Base-by-base conservation (phyloP, 2,888 invertebrate genomes). In the Parascotia fuliginaria region DNA sequence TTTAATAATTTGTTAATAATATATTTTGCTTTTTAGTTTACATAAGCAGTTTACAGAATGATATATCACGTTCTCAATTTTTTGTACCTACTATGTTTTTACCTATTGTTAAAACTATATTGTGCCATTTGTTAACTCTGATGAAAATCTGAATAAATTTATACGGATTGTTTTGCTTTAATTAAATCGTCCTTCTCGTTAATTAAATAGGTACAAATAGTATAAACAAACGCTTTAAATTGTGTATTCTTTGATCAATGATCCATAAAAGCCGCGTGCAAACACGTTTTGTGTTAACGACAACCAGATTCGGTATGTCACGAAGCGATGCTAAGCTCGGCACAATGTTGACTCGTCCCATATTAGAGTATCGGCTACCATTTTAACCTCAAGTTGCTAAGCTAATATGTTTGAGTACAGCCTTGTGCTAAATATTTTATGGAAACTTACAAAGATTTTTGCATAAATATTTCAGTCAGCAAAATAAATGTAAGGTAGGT, bases 201-300 rank as follows among this genome's bases (percentile, higher is more conserved):
- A 42, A 33, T 27, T 12, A 3, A 13, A 34, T 9, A n/a, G 15
- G 16, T 16, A 29, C 29, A 19, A 19, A 19, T 19, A 5, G 3
- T 19, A 3, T 3, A 3, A 19, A 12, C 12, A 29, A 12, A 12
- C 11, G 29, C 4, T 29, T 29, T 29, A 29, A 12, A 12, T 12
- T 3, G 3, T 5, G 11, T 0, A 32, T 32, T 29, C 29, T 29
- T 32, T 12, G 32, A 14, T 32, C 13, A 32, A 32, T 6, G 32
- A 32, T 11, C 32, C 14, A n/a, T 14, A 5, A 19, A 31, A 31
- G 12, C 4, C 7, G 31, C 5, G 4, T 11, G 4, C 13, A 36
- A 42, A 42, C 12, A 39, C 36, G 32, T 39, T 40, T 38, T 38
- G 28, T 38, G 15, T 40, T 28, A 15, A 7, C 6, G 36, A 37